Evolutionary conservation across 2,797 vertebrate species (phyloP).

Genomic region (Coendou prehensilis): DNA sequence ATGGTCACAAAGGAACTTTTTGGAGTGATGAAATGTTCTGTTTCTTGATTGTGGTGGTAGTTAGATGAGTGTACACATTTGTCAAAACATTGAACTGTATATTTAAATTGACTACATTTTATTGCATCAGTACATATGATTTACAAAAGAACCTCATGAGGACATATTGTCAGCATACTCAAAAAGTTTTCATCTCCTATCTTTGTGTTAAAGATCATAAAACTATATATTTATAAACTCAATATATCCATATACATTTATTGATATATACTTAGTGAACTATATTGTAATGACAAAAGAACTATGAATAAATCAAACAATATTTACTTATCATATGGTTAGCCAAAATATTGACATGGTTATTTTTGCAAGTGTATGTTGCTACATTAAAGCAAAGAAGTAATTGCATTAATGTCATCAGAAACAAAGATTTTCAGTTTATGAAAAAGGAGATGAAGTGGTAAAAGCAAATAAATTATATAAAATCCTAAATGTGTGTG

Average conservation of each 20-base stretch:
- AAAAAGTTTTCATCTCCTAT: background rate
- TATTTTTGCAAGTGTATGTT: slow-evolving; percentile 19
- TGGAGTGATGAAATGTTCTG: background rate
- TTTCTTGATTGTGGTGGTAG: background rate
- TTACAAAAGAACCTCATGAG: background rate
- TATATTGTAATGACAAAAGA: background rate
- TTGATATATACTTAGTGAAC: background rate
- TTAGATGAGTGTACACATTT: background rate
- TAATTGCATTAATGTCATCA: slow-evolving; percentile 34
- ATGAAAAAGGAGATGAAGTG: background rate
- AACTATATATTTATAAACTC: background rate
- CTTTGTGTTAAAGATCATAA: background rate
- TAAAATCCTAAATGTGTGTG: background rate
- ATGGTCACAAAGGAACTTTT: background rate
- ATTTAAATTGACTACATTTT: background rate
- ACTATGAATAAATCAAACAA: background rate
- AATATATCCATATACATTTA: background rate
- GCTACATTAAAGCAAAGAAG: slow-evolving; percentile 43
- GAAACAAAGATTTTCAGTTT: background rate
- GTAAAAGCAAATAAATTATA: slow-evolving; percentile 24
- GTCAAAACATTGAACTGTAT: background rate
- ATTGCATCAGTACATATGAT: background rate
- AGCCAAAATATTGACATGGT: background rate
- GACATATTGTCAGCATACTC: background rate
- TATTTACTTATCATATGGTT: slow-evolving; percentile 35